These are phyloP conservation scores for Malurus leucopterus DNA, from an alignment of 2,797 vertebrate species.

Conservation along the genomic window DNA sequence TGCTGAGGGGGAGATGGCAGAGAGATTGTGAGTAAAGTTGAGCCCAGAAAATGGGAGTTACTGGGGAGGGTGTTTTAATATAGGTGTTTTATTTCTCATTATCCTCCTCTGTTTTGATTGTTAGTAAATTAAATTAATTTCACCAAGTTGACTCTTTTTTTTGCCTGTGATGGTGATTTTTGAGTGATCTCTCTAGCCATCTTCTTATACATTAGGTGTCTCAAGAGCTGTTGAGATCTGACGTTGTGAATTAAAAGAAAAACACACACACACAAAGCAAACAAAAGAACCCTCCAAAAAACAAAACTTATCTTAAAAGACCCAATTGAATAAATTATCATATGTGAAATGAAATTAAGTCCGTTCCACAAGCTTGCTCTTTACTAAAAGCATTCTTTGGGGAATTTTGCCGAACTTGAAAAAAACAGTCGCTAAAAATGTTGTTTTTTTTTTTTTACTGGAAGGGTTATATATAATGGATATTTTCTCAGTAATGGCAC, in stretches of 20 bases:
- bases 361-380: not conserved
- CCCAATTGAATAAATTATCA: not conserved
- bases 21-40: not conserved
- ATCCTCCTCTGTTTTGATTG: not conserved
- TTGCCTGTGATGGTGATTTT: not conserved
- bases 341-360: not conserved
- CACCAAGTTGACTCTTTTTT: not conserved
- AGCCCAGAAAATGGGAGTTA: not conserved
- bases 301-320: not conserved
- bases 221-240: not conserved
- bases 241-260: not conserved
- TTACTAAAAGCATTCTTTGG: not conserved
- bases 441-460: not conserved
- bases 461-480: not conserved
- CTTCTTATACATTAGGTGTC: not conserved
- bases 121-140: not conserved
- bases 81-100: not conserved
- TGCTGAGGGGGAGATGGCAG: not conserved
- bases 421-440: not conserved
- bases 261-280: not conserved
- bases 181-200: not conserved
- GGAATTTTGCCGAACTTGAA: not conserved
- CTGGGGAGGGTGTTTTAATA: not conserved
- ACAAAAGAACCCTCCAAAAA: rapidly evolving
- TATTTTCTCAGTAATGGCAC: not conserved